These are phyloP conservation scores for Tineola bisselliella DNA, from an alignment of 2,888 invertebrate species.

Conservation along the genomic window DNA sequence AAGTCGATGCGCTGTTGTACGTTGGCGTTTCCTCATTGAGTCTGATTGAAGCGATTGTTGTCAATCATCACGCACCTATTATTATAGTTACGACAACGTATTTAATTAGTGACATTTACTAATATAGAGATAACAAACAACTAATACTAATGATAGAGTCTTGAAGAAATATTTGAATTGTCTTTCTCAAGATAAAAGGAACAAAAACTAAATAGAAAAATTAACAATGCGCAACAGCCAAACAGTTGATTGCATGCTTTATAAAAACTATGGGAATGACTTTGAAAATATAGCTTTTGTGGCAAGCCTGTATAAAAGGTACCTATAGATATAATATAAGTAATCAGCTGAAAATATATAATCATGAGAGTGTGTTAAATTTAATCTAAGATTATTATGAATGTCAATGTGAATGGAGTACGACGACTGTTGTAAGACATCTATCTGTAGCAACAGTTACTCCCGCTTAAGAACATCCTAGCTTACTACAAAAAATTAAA, in stretches of 20 bases:
- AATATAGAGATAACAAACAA: not conserved
- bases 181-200: slow-evolving; percentile 5
- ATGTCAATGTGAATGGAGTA: no score
- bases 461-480: no score
- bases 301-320: not conserved
- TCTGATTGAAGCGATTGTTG: not conserved
- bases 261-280: slow-evolving; percentile 23
- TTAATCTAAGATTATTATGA: no score
- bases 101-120: not conserved
- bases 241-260: not conserved
- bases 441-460: no score
- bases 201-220: not conserved
- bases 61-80: not conserved
- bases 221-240: slow-evolving; percentile 10
- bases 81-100: not conserved
- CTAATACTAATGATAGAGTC: not conserved
- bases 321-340: not conserved
- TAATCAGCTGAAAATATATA: not conserved
- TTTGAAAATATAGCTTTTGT: slow-evolving; percentile 18
- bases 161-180: not conserved
- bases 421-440: no score
- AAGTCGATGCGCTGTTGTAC: not conserved
- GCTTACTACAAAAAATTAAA: no score
- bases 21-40: slow-evolving; percentile 6
- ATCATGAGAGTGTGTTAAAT: not conserved